Percentiles rank a stretch among this genome's conserved stretches.
phyloP scores from a whole-genome alignment of 2,797 vertebrate genomes.

The Catamblyrhynchus diadema region DNA sequence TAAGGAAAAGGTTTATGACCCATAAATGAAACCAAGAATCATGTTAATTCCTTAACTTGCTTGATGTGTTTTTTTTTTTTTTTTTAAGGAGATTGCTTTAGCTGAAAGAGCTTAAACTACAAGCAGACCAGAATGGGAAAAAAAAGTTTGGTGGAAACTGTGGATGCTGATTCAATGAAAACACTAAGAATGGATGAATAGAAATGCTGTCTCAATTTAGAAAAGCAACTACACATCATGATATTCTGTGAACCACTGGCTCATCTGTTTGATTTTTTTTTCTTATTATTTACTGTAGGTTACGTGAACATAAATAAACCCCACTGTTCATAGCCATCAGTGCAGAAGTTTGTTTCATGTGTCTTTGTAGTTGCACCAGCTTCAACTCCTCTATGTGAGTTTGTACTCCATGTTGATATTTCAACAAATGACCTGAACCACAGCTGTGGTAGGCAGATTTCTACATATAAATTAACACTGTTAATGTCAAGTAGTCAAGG shows the following conservation, averaged over 20 bases:
- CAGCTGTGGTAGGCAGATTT: constrained; percentile 48
- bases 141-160: background rate
- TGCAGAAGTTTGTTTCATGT: background rate
- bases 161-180: background rate
- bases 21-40: background rate
- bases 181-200: too few relatives aligned
- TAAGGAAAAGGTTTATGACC: background rate
- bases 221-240: background rate
- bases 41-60: background rate
- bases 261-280: background rate
- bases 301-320: background rate
- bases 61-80: background rate
- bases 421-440: constrained; percentile 48
- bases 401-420: constrained; percentile 13
- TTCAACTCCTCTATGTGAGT: background rate
- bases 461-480: constrained; percentile 61
- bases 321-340: background rate
- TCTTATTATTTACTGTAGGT: background rate
- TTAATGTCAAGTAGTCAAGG: constrained; percentile 65
- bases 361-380: background rate
- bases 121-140: background rate
- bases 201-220: background rate
- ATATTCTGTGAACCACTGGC: background rate
- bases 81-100: background rate
- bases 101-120: background rate